phyloP scores from a whole-genome alignment of 2,888 invertebrate genomes.

The Cephus sareptanus region DNA sequence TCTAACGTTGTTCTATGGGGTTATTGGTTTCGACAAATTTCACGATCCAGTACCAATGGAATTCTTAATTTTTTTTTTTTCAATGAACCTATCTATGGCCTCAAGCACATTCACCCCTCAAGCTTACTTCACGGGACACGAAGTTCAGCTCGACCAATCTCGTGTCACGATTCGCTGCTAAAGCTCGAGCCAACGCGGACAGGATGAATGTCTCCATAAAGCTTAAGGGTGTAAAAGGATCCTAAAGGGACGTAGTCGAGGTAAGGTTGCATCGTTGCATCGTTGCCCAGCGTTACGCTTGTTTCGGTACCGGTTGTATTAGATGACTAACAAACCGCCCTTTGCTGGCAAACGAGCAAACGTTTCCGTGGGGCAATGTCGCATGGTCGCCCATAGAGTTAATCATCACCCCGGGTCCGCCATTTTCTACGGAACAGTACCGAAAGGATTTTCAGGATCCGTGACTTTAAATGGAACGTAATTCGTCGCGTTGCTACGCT shows the following conservation, averaged over 20 bases:
- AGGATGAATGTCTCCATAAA: slow-evolving; percentile 26
- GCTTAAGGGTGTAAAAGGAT: slow-evolving; percentile 33
- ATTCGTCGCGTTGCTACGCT: slow-evolving; percentile 21
- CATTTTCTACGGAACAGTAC: slow-evolving; percentile 26
- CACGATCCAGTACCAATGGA: too few species aligned
- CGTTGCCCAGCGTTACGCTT: neutral
- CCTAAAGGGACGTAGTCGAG: slow-evolving; percentile 16
- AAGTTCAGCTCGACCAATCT: slow-evolving; percentile 4
- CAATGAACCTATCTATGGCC: too few species aligned
- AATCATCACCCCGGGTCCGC: slow-evolving; percentile 15
- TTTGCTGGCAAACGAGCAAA: slow-evolving; percentile 27
- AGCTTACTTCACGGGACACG: too few species aligned
- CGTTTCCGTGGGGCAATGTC: slow-evolving; percentile 4
- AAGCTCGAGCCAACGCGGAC: slow-evolving; percentile 33
- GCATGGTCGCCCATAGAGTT: neutral
- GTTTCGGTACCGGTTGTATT: slow-evolving; percentile 1
- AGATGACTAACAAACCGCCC: slow-evolving; percentile 13
- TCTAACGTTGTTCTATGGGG: too few species aligned
- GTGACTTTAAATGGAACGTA: slow-evolving; percentile 36
- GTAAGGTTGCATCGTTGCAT: slow-evolving; percentile 16
- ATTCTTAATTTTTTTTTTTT: too few species aligned
- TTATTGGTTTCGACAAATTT: too few species aligned
- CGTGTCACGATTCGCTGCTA: slow-evolving; percentile 35
- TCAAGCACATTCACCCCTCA: too few species aligned
- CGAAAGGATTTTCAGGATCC: slow-evolving; percentile 26